Evolutionary conservation across 2,113 vertebrate species (phyloP).

Genomic region (Otocyon megalotis): DNA sequence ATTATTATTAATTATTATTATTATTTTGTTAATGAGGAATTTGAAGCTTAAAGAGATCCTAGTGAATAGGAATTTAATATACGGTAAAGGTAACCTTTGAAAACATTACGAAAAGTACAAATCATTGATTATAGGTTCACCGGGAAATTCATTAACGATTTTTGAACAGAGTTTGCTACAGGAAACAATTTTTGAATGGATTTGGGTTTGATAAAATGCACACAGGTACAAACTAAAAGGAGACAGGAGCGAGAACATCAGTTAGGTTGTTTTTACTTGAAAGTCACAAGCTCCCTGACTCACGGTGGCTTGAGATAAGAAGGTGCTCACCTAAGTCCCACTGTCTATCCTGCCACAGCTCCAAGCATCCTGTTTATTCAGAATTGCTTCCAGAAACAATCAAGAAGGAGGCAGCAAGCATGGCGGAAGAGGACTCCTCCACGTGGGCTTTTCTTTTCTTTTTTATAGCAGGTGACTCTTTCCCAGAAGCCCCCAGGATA

Average conservation of each 20-base stretch:
- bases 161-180: not conserved
- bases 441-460: too few species aligned
- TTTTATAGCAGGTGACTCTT: not conserved
- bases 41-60: not conserved
- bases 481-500: not conserved
- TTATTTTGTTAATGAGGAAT: not conserved
- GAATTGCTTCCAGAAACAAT: not conserved
- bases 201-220: not conserved
- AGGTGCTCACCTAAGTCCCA: not conserved
- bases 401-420: not conserved
- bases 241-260: not conserved
- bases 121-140: not conserved
- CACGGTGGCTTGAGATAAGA: not conserved
- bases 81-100: not conserved
- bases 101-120: not conserved
- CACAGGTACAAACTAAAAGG: not conserved
- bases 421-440: too few species aligned
- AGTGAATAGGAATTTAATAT: not conserved
- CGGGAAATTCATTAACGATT: not conserved
- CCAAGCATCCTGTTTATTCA: not conserved
- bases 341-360: too few species aligned
- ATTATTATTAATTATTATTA: not conserved
- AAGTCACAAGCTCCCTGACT: not conserved
- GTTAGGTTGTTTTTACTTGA: not conserved
- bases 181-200: not conserved